phyloP scores from a whole-genome alignment of 2,888 invertebrate species.

The Seira ritae region DNA sequence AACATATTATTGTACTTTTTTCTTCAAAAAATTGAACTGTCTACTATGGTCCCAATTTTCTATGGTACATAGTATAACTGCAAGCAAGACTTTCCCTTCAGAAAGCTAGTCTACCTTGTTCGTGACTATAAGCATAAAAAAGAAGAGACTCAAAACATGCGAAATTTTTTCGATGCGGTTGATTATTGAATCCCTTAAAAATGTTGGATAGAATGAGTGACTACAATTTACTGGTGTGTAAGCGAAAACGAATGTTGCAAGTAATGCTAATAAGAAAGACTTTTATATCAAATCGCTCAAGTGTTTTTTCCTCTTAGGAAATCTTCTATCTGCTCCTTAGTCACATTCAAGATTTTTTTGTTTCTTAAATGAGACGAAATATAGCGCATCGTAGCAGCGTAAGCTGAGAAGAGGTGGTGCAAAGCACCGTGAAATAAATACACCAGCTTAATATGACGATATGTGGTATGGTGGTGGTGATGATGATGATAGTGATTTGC shows the following conservation, averaged over 20 bases:
- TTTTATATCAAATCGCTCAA: conserved; percentile 23
- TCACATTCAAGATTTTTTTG: conserved; percentile 40
- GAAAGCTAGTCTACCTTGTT: conserved; percentile 45
- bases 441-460: conserved; percentile 14
- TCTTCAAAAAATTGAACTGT: conserved; percentile 6
- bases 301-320: conserved; percentile 39
- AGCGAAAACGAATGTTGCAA: conserved; percentile 62
- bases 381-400: too few species aligned
- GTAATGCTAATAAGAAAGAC: conserved; percentile 37
- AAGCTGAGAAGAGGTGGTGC: conserved; percentile 12
- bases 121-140: conserved; percentile 45
- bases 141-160: background rate
- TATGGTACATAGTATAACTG: conserved; percentile 23
- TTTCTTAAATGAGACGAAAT: conserved; percentile 26
- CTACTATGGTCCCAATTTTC: conserved; percentile 24
- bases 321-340: conserved; percentile 28
- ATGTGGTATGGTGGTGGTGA: conserved; percentile 1
- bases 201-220: conserved; percentile 23
- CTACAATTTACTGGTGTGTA: conserved; percentile 45
- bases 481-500: conserved; percentile 34
- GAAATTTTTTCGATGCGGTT: background rate
- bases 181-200: conserved; percentile 44
- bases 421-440: conserved; percentile 20
- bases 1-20: conserved; percentile 26
- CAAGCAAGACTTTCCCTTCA: conserved; percentile 51